Base-by-base conservation (phyloP, 2,797 vertebrate genomes). In the Harpagifer antarcticus region DNA sequence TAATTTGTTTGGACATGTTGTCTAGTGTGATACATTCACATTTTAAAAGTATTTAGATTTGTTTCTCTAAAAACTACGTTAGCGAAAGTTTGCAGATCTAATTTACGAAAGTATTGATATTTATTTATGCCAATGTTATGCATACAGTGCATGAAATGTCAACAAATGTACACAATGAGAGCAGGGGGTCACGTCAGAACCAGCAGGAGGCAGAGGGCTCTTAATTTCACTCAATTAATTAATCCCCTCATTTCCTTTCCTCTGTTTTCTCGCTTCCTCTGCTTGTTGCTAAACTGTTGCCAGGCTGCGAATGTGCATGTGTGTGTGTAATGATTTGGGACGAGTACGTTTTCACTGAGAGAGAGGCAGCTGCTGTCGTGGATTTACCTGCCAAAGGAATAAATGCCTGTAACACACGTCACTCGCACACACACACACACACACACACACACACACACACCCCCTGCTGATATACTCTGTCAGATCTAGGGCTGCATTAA, bases 161-260 rank as follows among this genome's bases (percentile, higher is more conserved):
- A 61, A 56, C 69, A 78, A 65, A 82, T 69, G 70, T 68, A 62
- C 68, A 74, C 67, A 59, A 8, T 14, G 64, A 73, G 54, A 60
- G 72, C 42, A 37, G 23, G 48, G 48, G 80, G 72, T 74, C 81
- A 77, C 68, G 53, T 72, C 58, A 70, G 69, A 88, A 76, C 88
- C 0, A 37, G 13, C 77, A 71, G 88, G 90, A 85, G 78, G 76
- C 65, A 86, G 73, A 82, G 89, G 81, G 85, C 84, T 89, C 85
- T 88, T 87, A 87, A 90, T 89, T 88, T 88, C 78, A 52, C 82
- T 80, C 61, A 53, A 68, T 86, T 86, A 90, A 91, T 89, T 87
- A 89, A 86, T 78, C 72, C 72, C 66, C 84, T 83, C 76, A 72
- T 88, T 89, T 91, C 81, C 83, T 81, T 85, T 83, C 76, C 79